A percentile compares a stretch with the other conserved stretches of the same genome.
Evolutionary conservation across 2,797 vertebrate genomes (phyloP).

Genomic region (Phaenicophaeus curvirostris): DNA sequence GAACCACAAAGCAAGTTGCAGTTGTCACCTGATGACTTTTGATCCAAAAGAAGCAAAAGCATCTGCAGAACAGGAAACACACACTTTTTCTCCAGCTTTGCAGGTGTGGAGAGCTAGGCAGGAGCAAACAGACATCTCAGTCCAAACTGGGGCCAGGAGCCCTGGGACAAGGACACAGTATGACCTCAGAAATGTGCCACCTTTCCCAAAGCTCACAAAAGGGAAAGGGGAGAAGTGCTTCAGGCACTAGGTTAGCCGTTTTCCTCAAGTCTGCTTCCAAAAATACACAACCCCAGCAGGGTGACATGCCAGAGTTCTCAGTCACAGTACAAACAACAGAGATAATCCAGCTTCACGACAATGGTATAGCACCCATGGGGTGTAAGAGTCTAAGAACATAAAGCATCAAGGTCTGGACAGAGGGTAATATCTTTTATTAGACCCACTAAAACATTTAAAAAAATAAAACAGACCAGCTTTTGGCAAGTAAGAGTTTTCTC

Average conservation of each 20-base stretch:
- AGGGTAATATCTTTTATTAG: neutral
- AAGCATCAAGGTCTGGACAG: neutral
- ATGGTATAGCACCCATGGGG: fast-evolving
- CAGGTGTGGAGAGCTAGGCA: neutral
- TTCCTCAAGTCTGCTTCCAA: neutral
- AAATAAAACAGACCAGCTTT: neutral
- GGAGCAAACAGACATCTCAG: neutral
- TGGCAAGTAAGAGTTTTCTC: neutral
- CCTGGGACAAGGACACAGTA: neutral
- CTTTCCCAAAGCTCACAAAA: neutral
- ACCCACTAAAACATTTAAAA: neutral
- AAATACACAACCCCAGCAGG: neutral
- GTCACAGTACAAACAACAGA: neutral
- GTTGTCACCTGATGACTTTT: neutral
- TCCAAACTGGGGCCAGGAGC: neutral
- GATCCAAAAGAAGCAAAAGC: neutral
- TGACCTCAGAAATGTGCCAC: neutral
- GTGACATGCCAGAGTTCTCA: neutral
- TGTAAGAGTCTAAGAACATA: neutral
- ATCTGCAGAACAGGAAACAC: neutral
- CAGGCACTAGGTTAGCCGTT: neutral
- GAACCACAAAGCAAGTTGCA: neutral
- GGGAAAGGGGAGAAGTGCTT: neutral
- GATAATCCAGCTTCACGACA: neutral
- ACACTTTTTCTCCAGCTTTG: neutral